phyloP scores from a whole-genome alignment of 2,113 vertebrate species.

The Macroglossus sobrinus region DNA sequence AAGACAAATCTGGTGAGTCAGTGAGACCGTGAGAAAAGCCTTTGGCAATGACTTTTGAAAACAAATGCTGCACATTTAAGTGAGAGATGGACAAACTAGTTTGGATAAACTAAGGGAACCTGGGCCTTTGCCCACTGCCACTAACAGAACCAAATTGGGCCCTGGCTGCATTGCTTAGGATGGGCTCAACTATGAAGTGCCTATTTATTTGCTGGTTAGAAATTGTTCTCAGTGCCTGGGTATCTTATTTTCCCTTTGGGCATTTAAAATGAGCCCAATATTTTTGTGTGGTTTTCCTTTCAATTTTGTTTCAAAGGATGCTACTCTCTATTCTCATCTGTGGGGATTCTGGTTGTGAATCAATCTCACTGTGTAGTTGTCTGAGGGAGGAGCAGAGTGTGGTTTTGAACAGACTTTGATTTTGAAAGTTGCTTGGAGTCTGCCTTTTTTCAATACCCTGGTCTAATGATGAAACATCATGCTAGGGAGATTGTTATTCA shows the following conservation, averaged over 20 bases:
- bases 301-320: neutral
- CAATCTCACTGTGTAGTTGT: neutral
- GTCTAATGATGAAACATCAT: neutral
- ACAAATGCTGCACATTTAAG: conserved; percentile 3
- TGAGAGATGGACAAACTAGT: conserved; percentile 23
- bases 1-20: neutral
- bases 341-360: neutral
- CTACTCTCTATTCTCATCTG: neutral
- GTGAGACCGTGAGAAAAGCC: conserved; percentile 1
- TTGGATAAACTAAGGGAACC: conserved; percentile 25
- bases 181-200: neutral
- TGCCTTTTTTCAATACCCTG: conserved; percentile 2
- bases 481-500: neutral
- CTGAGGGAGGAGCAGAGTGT: neutral
- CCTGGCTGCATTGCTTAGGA: neutral
- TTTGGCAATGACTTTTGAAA: conserved; percentile 36
- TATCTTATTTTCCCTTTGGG: neutral
- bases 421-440: conserved; percentile 12
- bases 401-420: conserved; percentile 19
- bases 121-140: conserved; percentile 7
- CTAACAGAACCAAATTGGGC: neutral
- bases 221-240: neutral
- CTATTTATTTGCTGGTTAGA: conserved; percentile 10
- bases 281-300: neutral
- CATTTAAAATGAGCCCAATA: neutral